Percentiles rank a stretch among this genome's conserved stretches.
These are phyloP conservation scores for Trichogramma dendrolimi DNA, from an alignment of 2,888 invertebrate genomes.

Conservation along the genomic window DNA sequence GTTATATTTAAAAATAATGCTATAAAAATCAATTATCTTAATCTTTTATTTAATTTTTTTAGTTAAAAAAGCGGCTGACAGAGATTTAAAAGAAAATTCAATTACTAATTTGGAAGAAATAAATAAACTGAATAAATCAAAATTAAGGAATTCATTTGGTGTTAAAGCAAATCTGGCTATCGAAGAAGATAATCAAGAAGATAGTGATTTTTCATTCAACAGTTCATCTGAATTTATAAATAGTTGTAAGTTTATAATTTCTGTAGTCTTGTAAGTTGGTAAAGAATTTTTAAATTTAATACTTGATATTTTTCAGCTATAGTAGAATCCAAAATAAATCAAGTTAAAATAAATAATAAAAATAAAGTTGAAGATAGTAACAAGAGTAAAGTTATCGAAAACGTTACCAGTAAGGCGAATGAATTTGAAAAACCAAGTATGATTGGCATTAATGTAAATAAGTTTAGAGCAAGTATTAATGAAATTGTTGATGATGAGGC, in stretches of 20 bases:
- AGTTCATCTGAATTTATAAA: constrained; percentile 7
- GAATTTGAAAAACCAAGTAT: no score
- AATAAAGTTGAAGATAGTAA: no score
- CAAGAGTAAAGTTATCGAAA: no score
- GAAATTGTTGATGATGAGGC: not conserved
- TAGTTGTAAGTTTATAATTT: constrained; percentile 8
- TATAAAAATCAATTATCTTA: not conserved
- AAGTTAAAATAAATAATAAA: no score
- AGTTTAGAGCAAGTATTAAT: not conserved
- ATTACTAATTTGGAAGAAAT: not conserved
- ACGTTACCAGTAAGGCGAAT: no score
- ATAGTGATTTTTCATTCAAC: constrained; percentile 1
- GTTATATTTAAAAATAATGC: not conserved
- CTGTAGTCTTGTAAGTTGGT: no score
- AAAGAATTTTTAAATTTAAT: no score
- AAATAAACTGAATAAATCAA: constrained; percentile 5
- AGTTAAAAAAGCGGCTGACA: not conserved
- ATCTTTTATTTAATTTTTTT: constrained; percentile 8
- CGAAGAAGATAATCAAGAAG: not conserved
- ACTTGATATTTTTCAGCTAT: no score
- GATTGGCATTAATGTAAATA: no score
- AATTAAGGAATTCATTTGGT: not conserved
- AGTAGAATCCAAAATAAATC: no score
- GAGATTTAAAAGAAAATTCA: not conserved
- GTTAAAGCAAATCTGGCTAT: not conserved